phyloP scores from a whole-genome alignment of 2,797 vertebrate species.

The Oryzias dopingdopingensis region DNA sequence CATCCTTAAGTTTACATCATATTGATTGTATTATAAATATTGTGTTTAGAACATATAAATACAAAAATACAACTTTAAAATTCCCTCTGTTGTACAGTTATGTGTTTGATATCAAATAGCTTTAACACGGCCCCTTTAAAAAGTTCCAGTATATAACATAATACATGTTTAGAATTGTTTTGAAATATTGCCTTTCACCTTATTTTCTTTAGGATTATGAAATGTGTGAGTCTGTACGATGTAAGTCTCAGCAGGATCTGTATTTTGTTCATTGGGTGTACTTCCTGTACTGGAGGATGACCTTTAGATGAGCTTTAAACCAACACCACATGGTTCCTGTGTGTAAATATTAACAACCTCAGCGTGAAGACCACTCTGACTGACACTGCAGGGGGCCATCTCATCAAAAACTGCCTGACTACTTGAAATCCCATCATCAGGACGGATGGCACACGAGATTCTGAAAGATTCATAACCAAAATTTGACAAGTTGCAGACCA shows the following conservation, averaged over 20 bases:
- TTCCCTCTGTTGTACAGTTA: no score
- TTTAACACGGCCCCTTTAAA: no score
- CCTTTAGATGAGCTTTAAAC: constrained; percentile 62
- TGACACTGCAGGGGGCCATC: not conserved
- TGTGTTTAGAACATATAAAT: no score
- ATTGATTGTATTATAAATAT: no score
- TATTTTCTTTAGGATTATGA: constrained; percentile 24
- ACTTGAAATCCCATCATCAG: constrained; percentile 6
- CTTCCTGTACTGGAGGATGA: constrained; percentile 58
- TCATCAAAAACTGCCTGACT: not conserved
- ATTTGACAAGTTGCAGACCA: no score
- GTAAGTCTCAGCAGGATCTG: constrained; percentile 44
- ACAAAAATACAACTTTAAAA: no score
- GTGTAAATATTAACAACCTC: constrained; percentile 56
- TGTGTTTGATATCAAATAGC: no score
- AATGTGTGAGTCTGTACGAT: constrained; percentile 11
- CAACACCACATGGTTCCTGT: constrained; percentile 31
- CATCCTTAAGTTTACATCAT: no score
- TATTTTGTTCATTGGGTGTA: constrained; percentile 53
- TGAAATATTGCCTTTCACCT: constrained; percentile 19
- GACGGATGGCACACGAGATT: not conserved
- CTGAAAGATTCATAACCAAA: no score
- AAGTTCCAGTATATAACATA: constrained; percentile 10
- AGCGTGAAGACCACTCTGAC: constrained; percentile 7
- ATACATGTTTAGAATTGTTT: constrained; percentile 24